Conservation (phyloP, 2,113 vertebrate species). For the Pithys albifrons region DNA sequence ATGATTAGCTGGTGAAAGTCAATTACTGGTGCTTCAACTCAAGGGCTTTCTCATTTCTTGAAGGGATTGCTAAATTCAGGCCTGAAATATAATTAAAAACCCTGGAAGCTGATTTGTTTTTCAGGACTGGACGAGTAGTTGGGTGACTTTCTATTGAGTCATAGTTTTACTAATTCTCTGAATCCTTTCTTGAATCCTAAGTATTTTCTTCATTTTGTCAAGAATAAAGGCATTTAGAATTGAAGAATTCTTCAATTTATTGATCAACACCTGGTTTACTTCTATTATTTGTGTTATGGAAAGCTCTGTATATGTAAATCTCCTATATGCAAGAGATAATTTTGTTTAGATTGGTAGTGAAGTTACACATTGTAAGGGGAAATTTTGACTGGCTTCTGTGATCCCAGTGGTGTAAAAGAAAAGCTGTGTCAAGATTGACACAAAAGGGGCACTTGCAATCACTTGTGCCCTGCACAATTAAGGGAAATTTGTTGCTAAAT, state of each 20-base stretch:
- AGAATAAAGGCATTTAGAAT: neutral
- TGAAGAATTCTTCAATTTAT: neutral
- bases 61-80: conserved; percentile 39
- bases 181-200: neutral
- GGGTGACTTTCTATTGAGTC: conserved; percentile 32
- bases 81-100: conserved; percentile 50
- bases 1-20: conserved; percentile 37
- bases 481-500: neutral
- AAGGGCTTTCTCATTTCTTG: conserved; percentile 40
- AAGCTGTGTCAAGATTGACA: neutral
- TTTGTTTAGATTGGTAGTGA: neutral
- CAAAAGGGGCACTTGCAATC: neutral
- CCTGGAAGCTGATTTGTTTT: conserved; percentile 26
- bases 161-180: neutral
- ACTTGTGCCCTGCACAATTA: neutral
- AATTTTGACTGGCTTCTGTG: neutral
- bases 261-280: neutral
- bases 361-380: neutral
- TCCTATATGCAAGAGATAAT: neutral
- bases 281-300: neutral
- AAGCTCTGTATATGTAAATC: neutral
- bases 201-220: neutral
- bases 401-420: neutral
- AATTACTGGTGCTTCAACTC: conserved; percentile 55
- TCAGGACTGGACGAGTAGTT: neutral